Evolutionary conservation across 2,888 invertebrate species (phyloP).

Genomic region (Drosophila mimetica): DNA sequence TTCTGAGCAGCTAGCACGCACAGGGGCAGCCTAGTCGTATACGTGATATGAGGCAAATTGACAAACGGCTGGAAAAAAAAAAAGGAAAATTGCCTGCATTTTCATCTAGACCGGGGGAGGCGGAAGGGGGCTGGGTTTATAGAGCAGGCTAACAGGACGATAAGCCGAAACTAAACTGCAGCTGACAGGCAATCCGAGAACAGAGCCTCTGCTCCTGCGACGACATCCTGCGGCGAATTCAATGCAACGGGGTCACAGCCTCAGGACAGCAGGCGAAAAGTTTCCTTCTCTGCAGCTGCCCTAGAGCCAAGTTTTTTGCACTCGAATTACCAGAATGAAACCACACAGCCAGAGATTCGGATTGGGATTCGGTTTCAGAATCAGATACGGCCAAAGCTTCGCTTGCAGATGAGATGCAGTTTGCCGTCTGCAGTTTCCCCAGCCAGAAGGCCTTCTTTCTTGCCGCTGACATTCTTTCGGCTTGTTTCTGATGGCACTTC

Average conservation of each 20-base stretch:
- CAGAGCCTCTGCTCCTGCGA: slow-evolving; percentile 13
- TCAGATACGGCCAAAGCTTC: slow-evolving; percentile 27
- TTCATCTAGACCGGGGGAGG: slow-evolving; percentile 8
- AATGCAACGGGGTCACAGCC: slow-evolving; percentile 39
- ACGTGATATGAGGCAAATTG: slow-evolving; percentile 53
- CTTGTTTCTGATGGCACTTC: slow-evolving; percentile 41
- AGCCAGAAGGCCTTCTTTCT: slow-evolving; percentile 4
- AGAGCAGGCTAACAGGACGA: slow-evolving; percentile 6
- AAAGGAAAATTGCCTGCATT: slow-evolving; percentile 44
- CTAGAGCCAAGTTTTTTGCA: slow-evolving; percentile 26
- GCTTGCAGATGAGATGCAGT: slow-evolving; percentile 11
- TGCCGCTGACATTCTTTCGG: slow-evolving; percentile 35
- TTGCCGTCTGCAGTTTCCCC: background rate
- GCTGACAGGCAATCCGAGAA: slow-evolving; percentile 42
- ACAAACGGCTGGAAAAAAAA: slow-evolving; percentile 36
- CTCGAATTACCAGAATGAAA: slow-evolving; percentile 43
- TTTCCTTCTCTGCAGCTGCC: background rate
- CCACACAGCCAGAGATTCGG: slow-evolving; percentile 16
- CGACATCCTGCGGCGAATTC: slow-evolving; percentile 33
- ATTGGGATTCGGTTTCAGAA: slow-evolving; percentile 12
- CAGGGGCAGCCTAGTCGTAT: slow-evolving; percentile 45
- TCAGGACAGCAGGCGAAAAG: slow-evolving; percentile 8
- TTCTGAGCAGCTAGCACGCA: slow-evolving; percentile 27
- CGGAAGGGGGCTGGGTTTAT: background rate
- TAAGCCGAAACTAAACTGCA: slow-evolving; percentile 43